Evolutionary conservation across 1,140 invertebrate species (phyloP), one percentile per base, ranked within the genome.

Genomic region (Scaptomyza pallida): DNA sequence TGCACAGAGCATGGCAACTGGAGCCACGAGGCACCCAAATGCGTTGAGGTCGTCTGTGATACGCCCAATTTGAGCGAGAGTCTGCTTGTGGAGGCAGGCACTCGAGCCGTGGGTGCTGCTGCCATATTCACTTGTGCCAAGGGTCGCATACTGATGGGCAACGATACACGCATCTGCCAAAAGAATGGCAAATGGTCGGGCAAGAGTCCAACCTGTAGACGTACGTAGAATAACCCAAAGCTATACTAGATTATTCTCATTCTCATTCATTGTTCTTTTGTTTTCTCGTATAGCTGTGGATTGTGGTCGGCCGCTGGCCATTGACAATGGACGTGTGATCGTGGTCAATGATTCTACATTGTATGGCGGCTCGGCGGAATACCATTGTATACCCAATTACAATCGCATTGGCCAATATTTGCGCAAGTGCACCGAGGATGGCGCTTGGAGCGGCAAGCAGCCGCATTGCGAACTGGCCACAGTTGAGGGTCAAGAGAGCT

Each of bases 1-100:
- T 98, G 98, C 89, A 93, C 97, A 10, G 97, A 97, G 89, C 97
- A 98, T 91, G 96, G 95, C 12, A 96, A 96, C 0, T 97, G 97
- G 96, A 96, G 95, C 65, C 95, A 95, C 5, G 94, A 95, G 45
- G 92, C 94, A 5, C 97, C 97, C 0, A 90, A 92, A 5, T 98
- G 97, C 90, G 93, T 93, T 92, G 96, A 97, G 93, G 96, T 97
- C 43, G 94, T 94, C 43, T 97, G 96, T 85, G 93, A 93, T 69
- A 93, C 95, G 74, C 95, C 95, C 5, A 94, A 95, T 62, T 92
- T 92, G 61, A 92, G 91, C 4, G 93, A 93, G 10, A 93, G 93
- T 35, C 78, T 95, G 4, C 92, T 92, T 15, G 93, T 94, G 1
- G 93, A 94, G 78, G 89, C 92, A 1, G 92, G 91, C 15, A 68